Percentiles rank a stretch among this genome's conserved stretches.
phyloP scores from a whole-genome alignment of 92 coral and sea anemone species.

The Zoanthus solanderi region DNA sequence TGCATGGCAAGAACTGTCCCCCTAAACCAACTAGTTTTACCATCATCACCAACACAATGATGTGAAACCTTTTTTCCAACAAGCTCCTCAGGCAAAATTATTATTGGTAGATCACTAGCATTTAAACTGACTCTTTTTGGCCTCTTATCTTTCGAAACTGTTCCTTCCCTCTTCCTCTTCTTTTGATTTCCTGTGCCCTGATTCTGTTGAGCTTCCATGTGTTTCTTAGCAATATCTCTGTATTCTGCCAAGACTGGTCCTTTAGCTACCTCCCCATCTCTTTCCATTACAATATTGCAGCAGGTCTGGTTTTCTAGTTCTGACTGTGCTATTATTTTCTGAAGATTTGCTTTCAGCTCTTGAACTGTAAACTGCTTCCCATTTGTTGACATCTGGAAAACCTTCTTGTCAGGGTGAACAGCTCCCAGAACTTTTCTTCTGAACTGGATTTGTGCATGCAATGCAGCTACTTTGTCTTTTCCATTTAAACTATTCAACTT shows the following conservation, averaged over 20 bases:
- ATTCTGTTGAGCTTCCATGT: conserved; percentile 3
- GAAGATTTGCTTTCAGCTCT: background rate
- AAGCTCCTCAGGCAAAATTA: conserved; percentile 38
- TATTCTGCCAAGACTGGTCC: conserved; percentile 48
- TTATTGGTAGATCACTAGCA: conserved; percentile 29
- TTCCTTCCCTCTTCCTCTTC: conserved; percentile 29
- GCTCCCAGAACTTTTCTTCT: conserved; percentile 50
- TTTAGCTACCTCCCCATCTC: conserved; percentile 15
- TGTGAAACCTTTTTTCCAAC: conserved; percentile 49
- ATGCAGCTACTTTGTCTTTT: conserved; percentile 15
- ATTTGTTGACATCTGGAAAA: conserved; percentile 39
- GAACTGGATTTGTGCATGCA: conserved; percentile 42
- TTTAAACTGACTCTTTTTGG: conserved; percentile 16
- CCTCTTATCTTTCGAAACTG: conserved; percentile 28
- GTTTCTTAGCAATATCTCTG: conserved; percentile 24
- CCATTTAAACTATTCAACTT: conserved; percentile 1
- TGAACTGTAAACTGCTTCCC: conserved; percentile 17
- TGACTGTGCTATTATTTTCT: conserved; percentile 31
- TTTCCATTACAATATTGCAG: background rate
- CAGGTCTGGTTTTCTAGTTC: conserved; percentile 38
- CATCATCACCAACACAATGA: conserved; percentile 49
- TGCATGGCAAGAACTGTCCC: conserved; percentile 51
- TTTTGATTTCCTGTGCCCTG: conserved; percentile 28
- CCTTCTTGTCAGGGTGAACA: conserved; percentile 51
- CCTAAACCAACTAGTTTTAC: conserved; percentile 39